phyloP scores from a whole-genome alignment of 2,113 vertebrate species.

The Rhinogobius similis region DNA sequence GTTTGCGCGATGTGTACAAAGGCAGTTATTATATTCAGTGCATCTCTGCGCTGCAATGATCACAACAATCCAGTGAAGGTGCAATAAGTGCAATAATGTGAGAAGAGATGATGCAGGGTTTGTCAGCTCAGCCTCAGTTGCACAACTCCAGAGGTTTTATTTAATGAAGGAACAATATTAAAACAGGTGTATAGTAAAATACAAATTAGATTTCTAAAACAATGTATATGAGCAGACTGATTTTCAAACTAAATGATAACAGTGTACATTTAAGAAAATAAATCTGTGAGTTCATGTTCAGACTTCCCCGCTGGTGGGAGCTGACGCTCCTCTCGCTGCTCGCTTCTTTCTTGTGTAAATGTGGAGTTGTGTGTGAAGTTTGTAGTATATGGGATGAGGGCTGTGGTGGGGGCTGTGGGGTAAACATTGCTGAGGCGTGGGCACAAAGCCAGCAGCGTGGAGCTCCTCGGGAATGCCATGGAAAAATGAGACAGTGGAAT shows the following conservation, averaged over 20 bases:
- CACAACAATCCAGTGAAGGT: no score
- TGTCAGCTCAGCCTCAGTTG: neutral
- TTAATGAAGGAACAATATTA: neutral
- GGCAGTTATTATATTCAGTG: no score
- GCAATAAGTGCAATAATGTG: no score
- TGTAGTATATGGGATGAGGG: conserved; percentile 23
- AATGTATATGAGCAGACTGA: neutral
- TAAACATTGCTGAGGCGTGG: conserved; percentile 53
- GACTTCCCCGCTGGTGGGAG: conserved; percentile 10
- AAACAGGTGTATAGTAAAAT: neutral
- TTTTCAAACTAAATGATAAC: neutral
- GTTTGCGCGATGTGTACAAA: no score
- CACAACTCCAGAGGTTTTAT: no score
- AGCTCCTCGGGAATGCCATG: conserved; percentile 77
- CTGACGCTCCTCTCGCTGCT: conserved; percentile 19
- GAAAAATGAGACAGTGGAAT: conserved; percentile 83
- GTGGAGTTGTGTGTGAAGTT: conserved; percentile 47
- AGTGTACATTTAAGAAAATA: neutral
- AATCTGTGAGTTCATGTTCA: neutral
- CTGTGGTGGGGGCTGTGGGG: conserved; percentile 17
- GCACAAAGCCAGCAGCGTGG: conserved; percentile 66
- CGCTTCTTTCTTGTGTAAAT: conserved; percentile 43
- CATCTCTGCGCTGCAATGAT: no score
- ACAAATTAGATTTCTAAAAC: neutral
- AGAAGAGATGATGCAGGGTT: no score